Percentiles rank a stretch among this genome's conserved stretches.
Conservation (phyloP, 2,888 invertebrate genomes). For the Pherbina coryleti region DNA sequence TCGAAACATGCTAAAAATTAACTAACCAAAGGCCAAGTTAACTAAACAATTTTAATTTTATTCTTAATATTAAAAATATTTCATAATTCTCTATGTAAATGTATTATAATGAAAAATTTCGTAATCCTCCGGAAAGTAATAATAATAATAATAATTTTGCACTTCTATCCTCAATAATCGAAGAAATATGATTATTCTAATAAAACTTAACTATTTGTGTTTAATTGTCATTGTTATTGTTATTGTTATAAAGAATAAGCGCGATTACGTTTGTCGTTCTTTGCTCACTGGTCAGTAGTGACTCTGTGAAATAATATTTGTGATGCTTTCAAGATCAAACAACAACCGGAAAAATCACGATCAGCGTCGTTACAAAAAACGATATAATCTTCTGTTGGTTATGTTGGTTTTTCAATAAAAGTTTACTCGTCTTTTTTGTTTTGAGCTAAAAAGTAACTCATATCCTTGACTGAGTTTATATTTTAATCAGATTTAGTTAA, state of each 20-base stretch:
- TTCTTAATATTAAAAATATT: slow-evolving; percentile 47
- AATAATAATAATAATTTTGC: slow-evolving; percentile 43
- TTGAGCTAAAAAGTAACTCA: no score
- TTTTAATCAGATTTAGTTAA: no score
- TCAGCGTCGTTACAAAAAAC: no score
- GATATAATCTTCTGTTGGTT: no score
- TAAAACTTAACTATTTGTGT: slow-evolving; percentile 36
- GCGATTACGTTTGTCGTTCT: no score
- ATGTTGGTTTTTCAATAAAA: no score
- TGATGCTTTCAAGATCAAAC: no score
- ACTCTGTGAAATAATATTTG: no score
- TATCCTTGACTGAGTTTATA: no score
- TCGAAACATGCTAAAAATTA: slow-evolving; percentile 55
- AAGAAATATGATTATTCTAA: slow-evolving; percentile 51
- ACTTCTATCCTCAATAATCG: slow-evolving; percentile 46
- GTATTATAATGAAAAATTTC: not conserved
- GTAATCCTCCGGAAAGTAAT: slow-evolving; percentile 34
- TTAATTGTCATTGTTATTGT: slow-evolving; percentile 46
- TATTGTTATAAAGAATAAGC: not conserved
- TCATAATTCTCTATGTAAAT: slow-evolving; percentile 43
- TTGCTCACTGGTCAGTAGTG: no score
- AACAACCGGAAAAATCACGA: no score
- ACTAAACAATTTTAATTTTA: slow-evolving; percentile 58
- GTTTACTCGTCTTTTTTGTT: no score
- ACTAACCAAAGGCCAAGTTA: slow-evolving; percentile 72